Conservation (phyloP, 2,797 vertebrate genomes). For the Vireo griseus region DNA sequence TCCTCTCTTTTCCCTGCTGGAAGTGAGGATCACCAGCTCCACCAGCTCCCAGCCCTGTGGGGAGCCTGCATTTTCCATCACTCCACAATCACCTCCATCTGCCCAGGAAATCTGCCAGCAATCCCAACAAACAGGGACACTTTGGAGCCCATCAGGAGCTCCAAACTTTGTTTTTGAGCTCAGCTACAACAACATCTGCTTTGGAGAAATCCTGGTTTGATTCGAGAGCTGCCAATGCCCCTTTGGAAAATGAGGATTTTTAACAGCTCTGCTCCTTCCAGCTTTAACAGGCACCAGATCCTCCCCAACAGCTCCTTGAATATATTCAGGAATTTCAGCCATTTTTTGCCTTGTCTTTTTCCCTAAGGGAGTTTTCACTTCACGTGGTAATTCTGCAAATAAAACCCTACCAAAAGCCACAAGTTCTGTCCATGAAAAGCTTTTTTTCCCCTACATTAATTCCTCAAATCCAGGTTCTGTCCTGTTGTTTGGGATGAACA, state of each 20-base stretch:
- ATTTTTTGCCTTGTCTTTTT: background rate
- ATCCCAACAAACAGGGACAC: background rate
- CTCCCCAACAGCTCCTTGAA: background rate
- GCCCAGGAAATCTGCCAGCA: conserved; percentile 18
- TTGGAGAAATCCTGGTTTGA: background rate
- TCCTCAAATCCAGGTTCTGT: background rate
- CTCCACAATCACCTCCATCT: conserved; percentile 21
- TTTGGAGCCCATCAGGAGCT: background rate
- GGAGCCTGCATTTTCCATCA: conserved; percentile 23
- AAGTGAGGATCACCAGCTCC: background rate
- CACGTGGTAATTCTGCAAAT: background rate
- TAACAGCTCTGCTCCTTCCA: background rate
- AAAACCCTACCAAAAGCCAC: background rate
- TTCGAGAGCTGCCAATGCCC: background rate
- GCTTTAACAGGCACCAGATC: background rate
- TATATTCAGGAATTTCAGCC: background rate
- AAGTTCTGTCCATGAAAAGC: background rate
- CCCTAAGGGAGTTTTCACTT: background rate
- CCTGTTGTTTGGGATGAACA: background rate
- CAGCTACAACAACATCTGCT: conserved; percentile 3
- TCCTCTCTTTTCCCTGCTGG: background rate
- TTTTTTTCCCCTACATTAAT: background rate
- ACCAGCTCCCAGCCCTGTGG: background rate
- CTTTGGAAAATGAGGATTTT: background rate
- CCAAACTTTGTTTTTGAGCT: background rate